Evolutionary conservation across 2,888 invertebrate species (phyloP).

Genomic region (Eristalis pertinax): DNA sequence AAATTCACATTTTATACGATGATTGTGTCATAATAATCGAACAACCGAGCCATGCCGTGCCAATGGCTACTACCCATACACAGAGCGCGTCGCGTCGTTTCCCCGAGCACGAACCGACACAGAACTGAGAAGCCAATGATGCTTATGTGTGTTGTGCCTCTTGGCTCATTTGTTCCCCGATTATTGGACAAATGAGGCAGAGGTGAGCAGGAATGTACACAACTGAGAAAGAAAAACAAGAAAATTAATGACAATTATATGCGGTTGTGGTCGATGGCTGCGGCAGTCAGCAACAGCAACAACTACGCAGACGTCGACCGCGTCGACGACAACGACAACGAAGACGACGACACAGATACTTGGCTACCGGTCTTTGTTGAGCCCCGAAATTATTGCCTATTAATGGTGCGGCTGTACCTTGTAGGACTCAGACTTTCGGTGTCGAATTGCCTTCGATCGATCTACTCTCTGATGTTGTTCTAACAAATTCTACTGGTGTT

Average conservation of each 20-base stretch:
- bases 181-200: conserved; percentile 67
- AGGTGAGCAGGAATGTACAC: conserved; percentile 38
- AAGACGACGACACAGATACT: conserved; percentile 44
- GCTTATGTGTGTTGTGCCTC: conserved; percentile 35
- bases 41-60: conserved; percentile 47
- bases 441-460: conserved; percentile 25
- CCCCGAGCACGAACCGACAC: background rate
- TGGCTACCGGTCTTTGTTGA: conserved; percentile 69
- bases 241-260: conserved; percentile 71
- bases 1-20: conserved; percentile 72
- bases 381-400: conserved; percentile 70
- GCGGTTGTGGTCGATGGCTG: conserved; percentile 29
- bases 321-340: conserved; percentile 30
- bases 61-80: conserved; percentile 17
- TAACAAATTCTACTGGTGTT: background rate
- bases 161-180: conserved; percentile 68
- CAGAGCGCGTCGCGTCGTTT: background rate
- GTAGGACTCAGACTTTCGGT: conserved; percentile 41
- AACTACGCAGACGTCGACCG: conserved; percentile 28
- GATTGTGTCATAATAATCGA: conserved; percentile 72
- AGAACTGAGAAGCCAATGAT: conserved; percentile 20
- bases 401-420: conserved; percentile 51
- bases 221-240: conserved; percentile 60
- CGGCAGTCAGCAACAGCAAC: conserved; percentile 17
- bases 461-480: conserved; percentile 22